Percentiles rank a stretch among this genome's conserved stretches.
phyloP scores from a whole-genome alignment of 2,797 vertebrate genomes.

The Podargus strigoides region DNA sequence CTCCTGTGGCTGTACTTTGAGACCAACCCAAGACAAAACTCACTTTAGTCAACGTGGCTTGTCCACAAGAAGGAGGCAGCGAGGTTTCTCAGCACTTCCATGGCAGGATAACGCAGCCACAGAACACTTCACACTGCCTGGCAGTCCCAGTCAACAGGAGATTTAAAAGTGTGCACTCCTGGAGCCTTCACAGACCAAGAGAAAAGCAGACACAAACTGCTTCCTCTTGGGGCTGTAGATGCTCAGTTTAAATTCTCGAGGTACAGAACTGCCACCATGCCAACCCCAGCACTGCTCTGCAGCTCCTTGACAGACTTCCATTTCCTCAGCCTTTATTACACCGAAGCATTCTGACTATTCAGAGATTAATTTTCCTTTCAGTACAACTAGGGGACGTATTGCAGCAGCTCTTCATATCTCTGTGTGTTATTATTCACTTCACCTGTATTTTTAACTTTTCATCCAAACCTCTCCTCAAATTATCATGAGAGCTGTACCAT shows the following conservation, averaged over 20 bases:
- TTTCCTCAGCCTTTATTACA: not conserved
- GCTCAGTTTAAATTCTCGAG: fast-evolving
- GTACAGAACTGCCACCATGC: not conserved
- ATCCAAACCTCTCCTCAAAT: slow-evolving; percentile 45
- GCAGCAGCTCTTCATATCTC: not conserved
- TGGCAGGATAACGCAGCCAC: not conserved
- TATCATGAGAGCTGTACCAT: slow-evolving; percentile 47
- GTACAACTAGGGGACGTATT: not conserved
- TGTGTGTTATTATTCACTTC: slow-evolving; percentile 7
- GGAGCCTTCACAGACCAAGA: not conserved
- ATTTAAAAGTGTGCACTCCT: fast-evolving
- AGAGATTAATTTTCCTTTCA: not conserved
- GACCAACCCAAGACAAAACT: not conserved
- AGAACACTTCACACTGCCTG: not conserved
- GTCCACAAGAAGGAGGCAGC: fast-evolving
- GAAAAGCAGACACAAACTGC: not conserved
- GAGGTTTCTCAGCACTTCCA: not conserved
- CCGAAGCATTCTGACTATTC: not conserved
- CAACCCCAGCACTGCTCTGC: not conserved
- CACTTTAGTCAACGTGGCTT: fast-evolving
- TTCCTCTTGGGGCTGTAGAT: fast-evolving
- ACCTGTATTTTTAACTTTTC: slow-evolving; percentile 49
- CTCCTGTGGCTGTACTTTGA: not conserved
- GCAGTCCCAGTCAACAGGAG: fast-evolving
- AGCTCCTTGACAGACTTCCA: not conserved